Evolutionary conservation across 2,797 vertebrate genomes (phyloP).

Genomic region (Gastrophryne carolinensis): DNA sequence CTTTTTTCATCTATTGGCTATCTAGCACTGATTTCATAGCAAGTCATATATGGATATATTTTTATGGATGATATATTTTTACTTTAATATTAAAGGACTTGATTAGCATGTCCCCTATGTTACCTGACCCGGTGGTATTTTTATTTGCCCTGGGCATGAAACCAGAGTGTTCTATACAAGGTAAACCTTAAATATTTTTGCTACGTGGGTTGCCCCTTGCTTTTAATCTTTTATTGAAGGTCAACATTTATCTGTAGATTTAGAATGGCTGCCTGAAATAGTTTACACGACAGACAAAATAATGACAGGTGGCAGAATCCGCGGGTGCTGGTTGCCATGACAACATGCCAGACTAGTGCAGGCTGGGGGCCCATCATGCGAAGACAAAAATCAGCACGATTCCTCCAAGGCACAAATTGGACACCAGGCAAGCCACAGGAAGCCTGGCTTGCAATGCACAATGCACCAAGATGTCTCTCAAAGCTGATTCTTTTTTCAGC

Average conservation of each 20-base stretch:
- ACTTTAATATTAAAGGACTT: background rate
- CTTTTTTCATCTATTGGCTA: too few relatives aligned
- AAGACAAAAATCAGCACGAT: slow-evolving; percentile 39
- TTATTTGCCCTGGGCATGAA: background rate
- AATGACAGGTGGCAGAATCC: slow-evolving; percentile 72
- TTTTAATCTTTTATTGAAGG: background rate
- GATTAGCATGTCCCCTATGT: too few relatives aligned
- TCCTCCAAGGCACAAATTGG: slow-evolving; percentile 49
- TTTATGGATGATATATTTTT: too few relatives aligned
- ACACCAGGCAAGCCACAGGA: slow-evolving; percentile 41
- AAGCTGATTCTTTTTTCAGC: slow-evolving; percentile 20
- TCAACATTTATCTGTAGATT: slow-evolving; percentile 55
- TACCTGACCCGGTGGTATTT: too few relatives aligned
- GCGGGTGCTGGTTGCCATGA: slow-evolving; percentile 69
- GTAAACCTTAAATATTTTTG: too few relatives aligned
- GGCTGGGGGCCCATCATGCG: slow-evolving; percentile 61
- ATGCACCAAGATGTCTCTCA: slow-evolving; percentile 39
- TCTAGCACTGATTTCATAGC: too few relatives aligned
- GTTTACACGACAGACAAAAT: slow-evolving; percentile 66
- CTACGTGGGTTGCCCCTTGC: background rate
- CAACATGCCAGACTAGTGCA: slow-evolving; percentile 66
- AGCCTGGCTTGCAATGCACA: slow-evolving; percentile 41
- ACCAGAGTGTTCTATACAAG: background rate
- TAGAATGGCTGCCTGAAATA: slow-evolving; percentile 46
- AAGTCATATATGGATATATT: too few relatives aligned